Base-by-base conservation (phyloP, 2,888 invertebrate species). In the Rhorus exstirpatorius region DNA sequence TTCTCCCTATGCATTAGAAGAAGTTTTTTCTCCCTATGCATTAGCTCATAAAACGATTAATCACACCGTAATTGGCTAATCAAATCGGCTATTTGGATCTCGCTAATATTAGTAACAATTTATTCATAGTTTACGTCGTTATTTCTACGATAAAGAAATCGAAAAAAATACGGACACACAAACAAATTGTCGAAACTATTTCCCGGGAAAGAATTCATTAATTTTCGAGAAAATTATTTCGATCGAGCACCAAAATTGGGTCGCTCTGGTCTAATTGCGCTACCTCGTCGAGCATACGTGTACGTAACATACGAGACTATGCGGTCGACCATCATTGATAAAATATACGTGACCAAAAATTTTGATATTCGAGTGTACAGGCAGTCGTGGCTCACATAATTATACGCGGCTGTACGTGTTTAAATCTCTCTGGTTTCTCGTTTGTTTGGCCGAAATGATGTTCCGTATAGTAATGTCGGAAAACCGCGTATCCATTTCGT, bases 401-500 rank as follows among this genome's bases (percentile, higher is more conserved):
- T 49, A 4, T 49, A 17, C 14, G 49, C 4, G 1, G 1, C 4
- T 14, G 14, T 49, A 1, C 14, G 4, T 35, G 7, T 14, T 2
- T 14, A 6, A 19, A 26, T 46, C 8, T 26, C n/a, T 46, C 44
- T 14, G 24, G 24, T 49, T 67, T 31, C 17, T 31, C 44, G 44
- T 58, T 58, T n/a, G 24, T 41, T 10, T 19, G 38, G n/a, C 14
- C 26, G 17, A 55, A 44, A 31, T 44, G 0, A n/a, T n/a, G 17
- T 24, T 55, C 17, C 19, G 35, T 38, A 21, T 26, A 12, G 3
- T 26, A 63, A 7, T 8, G 49, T 19, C 19, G 63, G 53, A 63
- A 70, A 75, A 75, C 75, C 75, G 46, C 68, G 49, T 26, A 21
- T 63, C 49, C 75, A 38, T 75, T 58, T 60, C 41, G 55, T 58